Percentiles rank a stretch among this genome's conserved stretches.
Evolutionary conservation across 1,140 invertebrate genomes (phyloP).

Genomic region (Oppia nitens): DNA sequence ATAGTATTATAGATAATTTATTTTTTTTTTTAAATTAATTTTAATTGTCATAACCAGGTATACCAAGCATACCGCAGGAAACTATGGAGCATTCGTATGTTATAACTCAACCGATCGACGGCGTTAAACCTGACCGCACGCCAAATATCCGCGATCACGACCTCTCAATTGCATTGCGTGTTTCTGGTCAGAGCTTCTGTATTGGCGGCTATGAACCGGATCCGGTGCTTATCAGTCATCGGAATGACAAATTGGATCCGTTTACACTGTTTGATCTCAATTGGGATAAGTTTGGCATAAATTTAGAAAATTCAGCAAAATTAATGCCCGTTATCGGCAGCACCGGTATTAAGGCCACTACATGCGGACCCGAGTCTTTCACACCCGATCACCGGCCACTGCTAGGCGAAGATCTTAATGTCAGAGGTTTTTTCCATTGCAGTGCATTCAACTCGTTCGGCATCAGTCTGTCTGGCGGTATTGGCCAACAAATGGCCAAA

Average conservation of each 20-base stretch:
- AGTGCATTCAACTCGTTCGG: conserved; percentile 75
- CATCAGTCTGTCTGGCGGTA: conserved; percentile 74
- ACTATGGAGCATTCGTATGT: conserved; percentile 78
- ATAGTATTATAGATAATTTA: too few species aligned
- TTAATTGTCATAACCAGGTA: too few species aligned
- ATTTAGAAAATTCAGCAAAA: conserved; percentile 50
- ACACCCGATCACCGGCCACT: conserved; percentile 76
- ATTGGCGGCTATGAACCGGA: conserved; percentile 76
- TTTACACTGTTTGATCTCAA: conserved; percentile 70
- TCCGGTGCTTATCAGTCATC: conserved; percentile 31
- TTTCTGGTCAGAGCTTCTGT: conserved; percentile 58
- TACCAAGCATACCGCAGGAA: conserved; percentile 43
- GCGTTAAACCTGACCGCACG: conserved; percentile 38
- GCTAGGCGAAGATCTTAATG: conserved; percentile 43
- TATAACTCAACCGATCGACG: conserved; percentile 52
- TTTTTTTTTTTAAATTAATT: too few species aligned
- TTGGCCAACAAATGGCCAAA: conserved; percentile 58
- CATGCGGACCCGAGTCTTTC: conserved; percentile 54
- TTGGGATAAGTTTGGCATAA: conserved; percentile 58
- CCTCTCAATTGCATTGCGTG: conserved; percentile 56
- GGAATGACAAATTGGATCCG: conserved; percentile 53
- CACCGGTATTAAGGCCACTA: conserved; percentile 61
- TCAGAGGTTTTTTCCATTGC: conserved; percentile 52
- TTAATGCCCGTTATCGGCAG: conserved; percentile 51
- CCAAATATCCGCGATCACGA: conserved; percentile 74